A percentile compares a stretch with the other conserved stretches of the same genome.
Evolutionary conservation across 2,797 vertebrate species (phyloP).

Genomic region (Octomys mimax): DNA sequence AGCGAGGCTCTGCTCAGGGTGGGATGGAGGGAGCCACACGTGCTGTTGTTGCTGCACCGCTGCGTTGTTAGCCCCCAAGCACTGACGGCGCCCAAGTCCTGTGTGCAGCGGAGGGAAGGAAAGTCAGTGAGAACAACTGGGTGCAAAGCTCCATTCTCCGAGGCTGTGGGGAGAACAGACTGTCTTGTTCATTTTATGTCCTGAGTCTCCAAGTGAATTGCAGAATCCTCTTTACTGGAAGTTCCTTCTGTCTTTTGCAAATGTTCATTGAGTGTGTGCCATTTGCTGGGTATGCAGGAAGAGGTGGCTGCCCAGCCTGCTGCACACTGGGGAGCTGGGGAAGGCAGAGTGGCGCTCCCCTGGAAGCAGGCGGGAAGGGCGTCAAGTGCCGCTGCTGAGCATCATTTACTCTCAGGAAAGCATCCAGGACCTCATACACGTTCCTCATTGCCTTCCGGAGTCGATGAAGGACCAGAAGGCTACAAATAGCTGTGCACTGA

Average conservation of each 20-base stretch:
- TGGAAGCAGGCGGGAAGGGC: background rate
- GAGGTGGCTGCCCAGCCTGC: conserved; percentile 21
- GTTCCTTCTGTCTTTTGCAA: conserved; percentile 43
- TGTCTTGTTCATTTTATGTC: conserved; percentile 60
- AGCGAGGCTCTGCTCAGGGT: background rate
- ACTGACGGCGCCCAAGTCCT: background rate
- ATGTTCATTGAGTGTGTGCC: conserved; percentile 62
- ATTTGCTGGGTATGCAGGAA: background rate
- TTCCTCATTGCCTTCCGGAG: background rate
- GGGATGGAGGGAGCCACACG: background rate
- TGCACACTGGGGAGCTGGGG: background rate
- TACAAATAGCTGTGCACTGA: background rate
- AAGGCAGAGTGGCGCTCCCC: conserved; percentile 3
- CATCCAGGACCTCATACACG: background rate
- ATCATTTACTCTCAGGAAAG: conserved; percentile 30
- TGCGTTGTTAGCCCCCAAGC: background rate
- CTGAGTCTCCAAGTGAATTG: conserved; percentile 55
- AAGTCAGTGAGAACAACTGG: conserved; percentile 44
- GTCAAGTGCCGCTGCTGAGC: background rate
- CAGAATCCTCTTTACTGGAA: conserved; percentile 76
- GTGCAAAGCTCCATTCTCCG: conserved; percentile 8
- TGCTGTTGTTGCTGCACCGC: background rate
- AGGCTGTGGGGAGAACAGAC: background rate
- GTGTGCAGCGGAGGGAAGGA: background rate
- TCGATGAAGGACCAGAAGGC: background rate